Evolutionary conservation across 2,113 vertebrate genomes (phyloP).

Genomic region (Dissostichus mawsoni): DNA sequence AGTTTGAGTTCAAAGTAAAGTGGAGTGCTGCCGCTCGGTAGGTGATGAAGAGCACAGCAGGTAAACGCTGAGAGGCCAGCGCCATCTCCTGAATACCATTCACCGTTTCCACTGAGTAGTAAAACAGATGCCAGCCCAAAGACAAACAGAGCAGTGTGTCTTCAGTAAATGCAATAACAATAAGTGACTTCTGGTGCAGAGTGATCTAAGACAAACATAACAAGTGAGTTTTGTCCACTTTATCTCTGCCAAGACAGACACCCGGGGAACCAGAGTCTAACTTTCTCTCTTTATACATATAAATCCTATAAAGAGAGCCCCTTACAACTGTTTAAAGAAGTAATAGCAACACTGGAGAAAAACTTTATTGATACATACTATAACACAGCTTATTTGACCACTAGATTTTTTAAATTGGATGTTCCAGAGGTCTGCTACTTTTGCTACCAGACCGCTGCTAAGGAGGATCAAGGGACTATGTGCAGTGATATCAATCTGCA

Average conservation of each 20-base stretch:
- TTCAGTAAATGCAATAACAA: constrained; percentile 28
- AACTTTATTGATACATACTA: no score
- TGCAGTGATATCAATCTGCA: no score
- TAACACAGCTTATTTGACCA: no score
- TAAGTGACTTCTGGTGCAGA: constrained; percentile 41
- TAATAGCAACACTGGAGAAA: no score
- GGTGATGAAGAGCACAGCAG: constrained; percentile 56
- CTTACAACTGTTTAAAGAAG: no score
- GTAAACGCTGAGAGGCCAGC: constrained; percentile 19
- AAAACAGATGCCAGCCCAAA: constrained; percentile 50
- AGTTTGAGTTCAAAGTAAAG: constrained; percentile 59
- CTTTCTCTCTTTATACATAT: no score
- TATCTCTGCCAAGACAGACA: constrained; percentile 45
- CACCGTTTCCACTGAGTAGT: constrained; percentile 60
- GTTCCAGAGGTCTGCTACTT: no score
- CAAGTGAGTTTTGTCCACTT: constrained; percentile 12
- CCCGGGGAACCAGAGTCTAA: background rate
- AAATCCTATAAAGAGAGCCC: no score
- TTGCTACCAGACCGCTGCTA: no score
- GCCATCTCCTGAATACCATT: constrained; percentile 49
- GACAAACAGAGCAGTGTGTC: constrained; percentile 21
- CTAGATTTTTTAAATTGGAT: no score
- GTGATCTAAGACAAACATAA: constrained; percentile 41
- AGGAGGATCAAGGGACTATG: no score
- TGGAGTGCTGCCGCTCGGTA: constrained; percentile 38